Evolutionary conservation across 2,113 vertebrate species (phyloP).

Genomic region (Carollia perspicillata): DNA sequence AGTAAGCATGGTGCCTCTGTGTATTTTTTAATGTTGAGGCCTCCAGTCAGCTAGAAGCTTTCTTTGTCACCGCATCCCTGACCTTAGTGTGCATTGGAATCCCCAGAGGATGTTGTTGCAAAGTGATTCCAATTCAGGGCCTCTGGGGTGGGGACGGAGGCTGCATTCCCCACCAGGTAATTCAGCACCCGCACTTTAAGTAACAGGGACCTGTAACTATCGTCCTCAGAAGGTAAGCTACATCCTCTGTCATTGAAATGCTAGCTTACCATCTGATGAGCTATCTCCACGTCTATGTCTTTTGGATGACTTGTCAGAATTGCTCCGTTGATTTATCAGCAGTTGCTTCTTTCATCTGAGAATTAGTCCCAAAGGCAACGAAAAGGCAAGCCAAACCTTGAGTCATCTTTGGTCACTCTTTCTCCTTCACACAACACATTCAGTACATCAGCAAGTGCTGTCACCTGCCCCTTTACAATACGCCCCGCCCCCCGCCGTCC

Average conservation of each 20-base stretch:
- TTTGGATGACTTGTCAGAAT: not conserved
- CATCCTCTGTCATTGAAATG: not conserved
- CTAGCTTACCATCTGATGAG: not conserved
- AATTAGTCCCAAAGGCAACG: not conserved
- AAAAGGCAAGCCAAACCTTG: not conserved
- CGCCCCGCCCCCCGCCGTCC: accelerated
- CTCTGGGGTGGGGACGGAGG: not conserved
- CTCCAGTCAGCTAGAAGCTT: not conserved
- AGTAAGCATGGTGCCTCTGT: not conserved
- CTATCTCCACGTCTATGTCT: not conserved
- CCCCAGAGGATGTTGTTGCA: not conserved
- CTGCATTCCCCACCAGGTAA: not conserved
- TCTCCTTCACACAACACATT: not conserved
- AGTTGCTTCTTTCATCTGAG: not conserved
- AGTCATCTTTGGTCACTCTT: not conserved
- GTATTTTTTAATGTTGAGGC: not conserved
- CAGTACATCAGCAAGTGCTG: not conserved
- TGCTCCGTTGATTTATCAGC: not conserved
- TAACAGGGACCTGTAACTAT: not conserved
- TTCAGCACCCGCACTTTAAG: not conserved
- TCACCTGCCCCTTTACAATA: not conserved
- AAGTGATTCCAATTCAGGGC: not conserved
- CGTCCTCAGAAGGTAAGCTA: not conserved
- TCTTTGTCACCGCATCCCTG: not conserved
- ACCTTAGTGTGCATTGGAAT: accelerated